Conservation (phyloP, 1,140 invertebrate genomes). For the Hormaphis cornu region DNA sequence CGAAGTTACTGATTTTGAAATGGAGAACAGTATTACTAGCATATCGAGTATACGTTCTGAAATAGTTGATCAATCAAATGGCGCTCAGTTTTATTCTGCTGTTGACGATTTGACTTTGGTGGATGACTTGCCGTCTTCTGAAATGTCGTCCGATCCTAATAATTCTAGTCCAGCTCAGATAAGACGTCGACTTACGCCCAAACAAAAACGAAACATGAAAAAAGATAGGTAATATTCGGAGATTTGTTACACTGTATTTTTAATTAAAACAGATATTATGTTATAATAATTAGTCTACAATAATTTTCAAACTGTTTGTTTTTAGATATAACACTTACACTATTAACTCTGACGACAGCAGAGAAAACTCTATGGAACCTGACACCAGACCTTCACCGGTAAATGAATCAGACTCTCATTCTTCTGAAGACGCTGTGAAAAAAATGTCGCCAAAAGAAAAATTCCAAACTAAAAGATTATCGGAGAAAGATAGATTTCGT, state of each 20-base stretch:
- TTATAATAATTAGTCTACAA: not conserved
- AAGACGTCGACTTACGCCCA: conserved; percentile 52
- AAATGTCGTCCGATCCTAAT: conserved; percentile 28
- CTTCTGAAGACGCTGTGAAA: conserved; percentile 25
- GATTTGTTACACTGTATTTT: too few species aligned
- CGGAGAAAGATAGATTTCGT: conserved; percentile 52
- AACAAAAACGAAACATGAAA: conserved; percentile 58
- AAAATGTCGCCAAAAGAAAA: conserved; percentile 57
- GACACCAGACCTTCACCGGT: conserved; percentile 33
- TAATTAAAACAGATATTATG: too few species aligned
- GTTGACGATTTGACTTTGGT: conserved; percentile 18
- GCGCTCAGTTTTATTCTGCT: conserved; percentile 8
- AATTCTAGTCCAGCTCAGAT: conserved; percentile 16
- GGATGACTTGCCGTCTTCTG: conserved; percentile 37
- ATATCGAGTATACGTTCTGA: conserved; percentile 59
- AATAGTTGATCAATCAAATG: conserved; percentile 35
- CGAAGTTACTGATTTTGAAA: conserved; percentile 50
- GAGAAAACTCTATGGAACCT: conserved; percentile 30
- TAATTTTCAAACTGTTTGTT: not conserved
- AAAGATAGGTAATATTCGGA: conserved; percentile 58
- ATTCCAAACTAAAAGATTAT: conserved; percentile 42
- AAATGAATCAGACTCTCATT: conserved; percentile 30
- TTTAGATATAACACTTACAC: conserved; percentile 39
- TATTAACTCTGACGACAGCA: conserved; percentile 35
- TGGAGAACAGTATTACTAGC: conserved; percentile 72